A percentile compares a stretch with the other conserved stretches of the same genome.
Evolutionary conservation across 2,113 vertebrate species (phyloP).

Genomic region (Irena cyanogastra): DNA sequence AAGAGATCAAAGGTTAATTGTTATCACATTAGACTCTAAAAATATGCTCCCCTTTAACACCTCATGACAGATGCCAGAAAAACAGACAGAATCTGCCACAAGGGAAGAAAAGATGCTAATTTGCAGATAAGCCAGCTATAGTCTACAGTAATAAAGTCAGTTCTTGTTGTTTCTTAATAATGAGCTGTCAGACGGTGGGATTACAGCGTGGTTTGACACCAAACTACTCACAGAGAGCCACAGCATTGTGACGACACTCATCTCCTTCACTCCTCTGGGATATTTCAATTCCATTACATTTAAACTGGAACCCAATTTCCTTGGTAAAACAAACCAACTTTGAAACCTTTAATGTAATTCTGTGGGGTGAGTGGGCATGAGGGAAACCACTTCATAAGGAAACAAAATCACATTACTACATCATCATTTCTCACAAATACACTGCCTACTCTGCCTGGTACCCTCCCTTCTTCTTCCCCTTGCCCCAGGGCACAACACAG

Average conservation of each 20-base stretch:
- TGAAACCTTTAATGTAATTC: slow-evolving; percentile 27
- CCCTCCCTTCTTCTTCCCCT: slow-evolving; percentile 26
- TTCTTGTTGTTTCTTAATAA: slow-evolving; percentile 69
- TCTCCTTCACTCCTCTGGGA: background rate
- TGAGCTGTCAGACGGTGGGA: slow-evolving; percentile 66
- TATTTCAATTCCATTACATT: background rate
- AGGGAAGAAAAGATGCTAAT: slow-evolving; percentile 71
- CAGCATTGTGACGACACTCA: background rate
- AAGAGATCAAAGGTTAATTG: slow-evolving; percentile 65
- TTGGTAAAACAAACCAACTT: background rate
- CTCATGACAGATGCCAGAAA: slow-evolving; percentile 54
- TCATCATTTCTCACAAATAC: slow-evolving; percentile 63
- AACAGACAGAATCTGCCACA: slow-evolving; percentile 60
- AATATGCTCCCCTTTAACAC: slow-evolving; percentile 42
- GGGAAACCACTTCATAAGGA: background rate
- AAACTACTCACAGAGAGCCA: background rate
- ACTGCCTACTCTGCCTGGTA: slow-evolving; percentile 2
- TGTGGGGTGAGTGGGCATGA: background rate
- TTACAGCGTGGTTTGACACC: slow-evolving; percentile 57
- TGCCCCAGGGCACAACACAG: slow-evolving; percentile 62
- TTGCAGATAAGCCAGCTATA: slow-evolving; percentile 54
- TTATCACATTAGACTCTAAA: slow-evolving; percentile 64
- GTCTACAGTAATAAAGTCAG: slow-evolving; percentile 63
- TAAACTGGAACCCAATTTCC: background rate
- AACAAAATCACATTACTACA: slow-evolving; percentile 52